Conservation (phyloP, 92 coral and sea anemone genomes). For the Virgularia gustaviana region DNA sequence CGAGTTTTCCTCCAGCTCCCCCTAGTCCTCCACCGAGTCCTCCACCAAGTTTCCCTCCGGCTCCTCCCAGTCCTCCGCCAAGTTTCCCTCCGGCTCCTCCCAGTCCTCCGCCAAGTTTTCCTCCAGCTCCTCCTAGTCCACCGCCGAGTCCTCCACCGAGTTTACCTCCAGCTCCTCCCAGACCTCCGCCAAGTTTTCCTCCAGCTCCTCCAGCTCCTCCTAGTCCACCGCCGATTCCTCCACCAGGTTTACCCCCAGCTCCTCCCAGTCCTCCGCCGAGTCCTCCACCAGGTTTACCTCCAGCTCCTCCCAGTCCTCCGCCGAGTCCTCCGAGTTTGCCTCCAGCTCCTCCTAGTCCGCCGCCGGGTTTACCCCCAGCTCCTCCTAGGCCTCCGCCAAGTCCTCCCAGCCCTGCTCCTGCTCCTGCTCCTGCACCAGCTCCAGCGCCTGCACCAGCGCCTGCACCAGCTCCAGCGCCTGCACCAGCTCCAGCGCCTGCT, state of each 20-base stretch:
- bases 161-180: not conserved
- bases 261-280: not conserved
- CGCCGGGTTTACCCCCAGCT: not conserved
- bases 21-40: constrained; percentile 13
- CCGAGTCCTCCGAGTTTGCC: not conserved
- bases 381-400: not conserved
- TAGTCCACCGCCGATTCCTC: not conserved
- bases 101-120: not conserved
- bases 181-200: constrained; percentile 5
- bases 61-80: not conserved
- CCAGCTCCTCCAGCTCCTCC: constrained; percentile 4
- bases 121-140: not conserved
- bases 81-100: not conserved
- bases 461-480: not conserved
- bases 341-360: not conserved
- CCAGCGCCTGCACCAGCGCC: constrained; percentile 9
- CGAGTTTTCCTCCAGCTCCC: constrained; percentile 1
- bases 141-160: not conserved
- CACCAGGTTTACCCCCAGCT: not conserved
- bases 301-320: not conserved
- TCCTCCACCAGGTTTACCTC: not conserved
- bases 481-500: not conserved
- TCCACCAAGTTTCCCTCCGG: constrained; percentile 18
- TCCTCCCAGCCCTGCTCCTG: not conserved
- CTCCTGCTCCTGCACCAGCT: not conserved